Conservation (phyloP, 2,797 vertebrate genomes). For the Coregonus sp. region DNA sequence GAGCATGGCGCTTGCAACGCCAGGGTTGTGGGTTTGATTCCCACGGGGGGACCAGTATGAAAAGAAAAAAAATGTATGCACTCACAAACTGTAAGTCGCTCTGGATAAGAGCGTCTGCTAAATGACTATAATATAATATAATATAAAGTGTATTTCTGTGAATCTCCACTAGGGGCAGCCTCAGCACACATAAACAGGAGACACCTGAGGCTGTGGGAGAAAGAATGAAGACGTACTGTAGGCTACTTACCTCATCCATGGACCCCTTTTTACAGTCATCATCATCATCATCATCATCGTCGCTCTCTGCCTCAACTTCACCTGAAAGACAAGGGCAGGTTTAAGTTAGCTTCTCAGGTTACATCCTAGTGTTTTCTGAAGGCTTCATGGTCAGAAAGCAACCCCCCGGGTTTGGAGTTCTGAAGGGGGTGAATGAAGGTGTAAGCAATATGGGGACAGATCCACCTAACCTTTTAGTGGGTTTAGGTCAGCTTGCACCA, state of each 20-base stretch:
- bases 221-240: background rate
- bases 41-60: too few relatives aligned
- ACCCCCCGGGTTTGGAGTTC: background rate
- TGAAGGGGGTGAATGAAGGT: background rate
- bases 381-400: background rate
- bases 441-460: background rate
- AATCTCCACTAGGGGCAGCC: background rate
- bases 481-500: background rate
- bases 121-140: too few relatives aligned
- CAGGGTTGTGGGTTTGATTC: too few relatives aligned
- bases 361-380: background rate
- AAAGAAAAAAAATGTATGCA: too few relatives aligned
- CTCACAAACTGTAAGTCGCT: too few relatives aligned
- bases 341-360: constrained; percentile 8
- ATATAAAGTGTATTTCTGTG: too few relatives aligned
- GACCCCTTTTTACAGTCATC: constrained; percentile 96
- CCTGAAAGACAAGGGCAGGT: constrained; percentile 69
- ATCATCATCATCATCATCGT: constrained; percentile 93
- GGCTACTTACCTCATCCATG: constrained; percentile 89
- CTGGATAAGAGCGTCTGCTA: too few relatives aligned
- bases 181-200: background rate
- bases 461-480: background rate
- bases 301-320: constrained; percentile 93
- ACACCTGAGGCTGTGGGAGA: background rate
- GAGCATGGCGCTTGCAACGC: too few relatives aligned